phyloP scores from a whole-genome alignment of 1,140 invertebrate genomes.

The Drosophila simulans region DNA sequence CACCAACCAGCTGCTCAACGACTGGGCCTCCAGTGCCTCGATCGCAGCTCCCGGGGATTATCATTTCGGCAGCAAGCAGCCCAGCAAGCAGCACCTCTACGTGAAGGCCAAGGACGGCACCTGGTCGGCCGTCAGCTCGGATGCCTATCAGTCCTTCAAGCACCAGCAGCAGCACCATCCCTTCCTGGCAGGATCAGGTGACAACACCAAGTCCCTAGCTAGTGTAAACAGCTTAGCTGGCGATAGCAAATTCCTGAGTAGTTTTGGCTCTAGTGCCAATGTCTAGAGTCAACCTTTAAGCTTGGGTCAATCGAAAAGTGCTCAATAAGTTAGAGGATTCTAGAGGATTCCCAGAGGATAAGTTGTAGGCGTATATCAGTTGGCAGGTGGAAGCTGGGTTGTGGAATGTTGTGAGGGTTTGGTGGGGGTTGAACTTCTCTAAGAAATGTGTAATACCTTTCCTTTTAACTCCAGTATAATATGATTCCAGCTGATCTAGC shows the following conservation, averaged over 20 bases:
- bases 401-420: slow-evolving; percentile 16
- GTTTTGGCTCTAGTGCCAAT: slow-evolving; percentile 74
- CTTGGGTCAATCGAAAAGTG: slow-evolving; percentile 50
- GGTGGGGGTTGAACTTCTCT: background rate
- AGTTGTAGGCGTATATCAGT: slow-evolving; percentile 10
- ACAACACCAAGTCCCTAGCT: slow-evolving; percentile 64
- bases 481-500: background rate
- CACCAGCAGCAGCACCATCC: slow-evolving; percentile 64
- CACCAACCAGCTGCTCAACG: slow-evolving; percentile 81
- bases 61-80: slow-evolving; percentile 79
- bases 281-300: slow-evolving; percentile 47
- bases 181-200: slow-evolving; percentile 66
- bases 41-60: slow-evolving; percentile 74
- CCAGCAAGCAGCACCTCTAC: slow-evolving; percentile 80
- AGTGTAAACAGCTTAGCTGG: slow-evolving; percentile 68
- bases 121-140: slow-evolving; percentile 81
- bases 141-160: slow-evolving; percentile 78
- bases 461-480: background rate
- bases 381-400: slow-evolving; percentile 27
- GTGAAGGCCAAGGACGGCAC: slow-evolving; percentile 83
- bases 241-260: slow-evolving; percentile 81
- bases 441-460: background rate
- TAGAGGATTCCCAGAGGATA: too few species aligned
- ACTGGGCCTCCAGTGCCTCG: slow-evolving; percentile 79
- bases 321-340: slow-evolving; percentile 53